Evolutionary conservation across 2,797 vertebrate genomes (phyloP).

Genomic region (Molossus alvarezi): DNA sequence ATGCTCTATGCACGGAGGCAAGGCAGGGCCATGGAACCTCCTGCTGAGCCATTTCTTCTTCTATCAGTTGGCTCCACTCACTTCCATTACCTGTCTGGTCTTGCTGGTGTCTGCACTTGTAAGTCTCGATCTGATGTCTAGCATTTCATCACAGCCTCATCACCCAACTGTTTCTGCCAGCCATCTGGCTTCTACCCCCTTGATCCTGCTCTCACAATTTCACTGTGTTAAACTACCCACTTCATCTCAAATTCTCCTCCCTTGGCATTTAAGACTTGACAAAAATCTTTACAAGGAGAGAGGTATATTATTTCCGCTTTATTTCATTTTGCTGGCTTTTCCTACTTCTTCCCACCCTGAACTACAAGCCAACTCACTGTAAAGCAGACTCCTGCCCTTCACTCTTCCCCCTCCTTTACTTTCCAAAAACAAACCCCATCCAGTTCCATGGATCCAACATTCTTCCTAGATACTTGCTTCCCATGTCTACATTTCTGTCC

Average conservation of each 20-base stretch:
- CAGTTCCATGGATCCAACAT: not conserved
- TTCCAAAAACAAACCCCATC: not conserved
- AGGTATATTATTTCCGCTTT: not conserved
- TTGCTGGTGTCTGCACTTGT: not conserved
- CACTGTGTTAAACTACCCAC: not conserved
- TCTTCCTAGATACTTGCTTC: not conserved
- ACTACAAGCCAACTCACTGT: not conserved
- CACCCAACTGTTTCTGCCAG: not conserved
- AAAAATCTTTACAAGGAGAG: not conserved
- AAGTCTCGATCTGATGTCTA: not conserved
- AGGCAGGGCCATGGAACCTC: not conserved
- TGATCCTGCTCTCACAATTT: not conserved
- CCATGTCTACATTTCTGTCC: not conserved
- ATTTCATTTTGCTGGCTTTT: not conserved
- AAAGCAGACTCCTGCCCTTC: not conserved
- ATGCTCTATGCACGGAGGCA: not conserved
- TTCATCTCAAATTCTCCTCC: not conserved
- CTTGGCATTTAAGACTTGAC: not conserved
- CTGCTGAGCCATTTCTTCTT: not conserved
- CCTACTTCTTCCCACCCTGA: not conserved
- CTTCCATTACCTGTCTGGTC: not conserved
- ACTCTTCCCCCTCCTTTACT: not conserved
- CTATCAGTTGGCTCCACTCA: not conserved
- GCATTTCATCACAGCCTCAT: not conserved
- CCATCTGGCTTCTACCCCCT: constrained; percentile 20